A percentile compares a stretch with the other conserved stretches of the same genome.
phyloP scores from a whole-genome alignment of 2,113 vertebrate genomes.

The Dasypus novemcinctus region DNA sequence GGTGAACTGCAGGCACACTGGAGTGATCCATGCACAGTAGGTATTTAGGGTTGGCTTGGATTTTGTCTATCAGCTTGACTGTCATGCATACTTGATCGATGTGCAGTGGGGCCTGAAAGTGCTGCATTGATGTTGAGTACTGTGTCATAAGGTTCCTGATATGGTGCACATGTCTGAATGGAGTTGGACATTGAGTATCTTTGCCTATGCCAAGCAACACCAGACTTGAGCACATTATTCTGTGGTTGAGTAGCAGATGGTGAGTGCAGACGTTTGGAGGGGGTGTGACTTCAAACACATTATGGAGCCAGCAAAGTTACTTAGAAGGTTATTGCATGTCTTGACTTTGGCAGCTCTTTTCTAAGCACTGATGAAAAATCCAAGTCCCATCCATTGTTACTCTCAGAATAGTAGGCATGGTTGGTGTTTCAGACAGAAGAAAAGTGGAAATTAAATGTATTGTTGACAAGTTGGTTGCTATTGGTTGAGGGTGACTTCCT shows the following conservation, averaged over 20 bases:
- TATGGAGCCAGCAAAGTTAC: conserved; percentile 75
- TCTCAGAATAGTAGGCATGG: conserved; percentile 36
- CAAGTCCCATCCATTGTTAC: conserved; percentile 50
- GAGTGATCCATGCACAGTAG: conserved; percentile 72
- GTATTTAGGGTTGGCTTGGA: conserved; percentile 72
- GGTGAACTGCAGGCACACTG: conserved; percentile 78
- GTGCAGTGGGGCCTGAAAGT: conserved; percentile 68
- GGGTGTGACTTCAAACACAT: conserved; percentile 73
- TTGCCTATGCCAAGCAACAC: conserved; percentile 75
- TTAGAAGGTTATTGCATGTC: conserved; percentile 77
- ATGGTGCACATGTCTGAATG: conserved; percentile 75
- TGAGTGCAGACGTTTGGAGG: conserved; percentile 76
- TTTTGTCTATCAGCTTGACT: conserved; percentile 77
- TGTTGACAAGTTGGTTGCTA: conserved; percentile 14
- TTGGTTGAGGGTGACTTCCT: conserved; percentile 38
- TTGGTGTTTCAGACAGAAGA: conserved; percentile 52
- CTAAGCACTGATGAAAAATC: conserved; percentile 60
- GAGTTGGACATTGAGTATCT: conserved; percentile 76
- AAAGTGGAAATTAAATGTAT: conserved; percentile 38
- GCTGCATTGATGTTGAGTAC: conserved; percentile 71
- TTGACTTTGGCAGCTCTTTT: conserved; percentile 78
- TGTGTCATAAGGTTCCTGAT: conserved; percentile 80
- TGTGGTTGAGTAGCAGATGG: conserved; percentile 77
- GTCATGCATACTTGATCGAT: conserved; percentile 74
- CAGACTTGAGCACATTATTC: conserved; percentile 75